These are phyloP conservation scores for Mus caroli DNA, from an alignment of 2,797 vertebrate species.

Conservation along the genomic window DNA sequence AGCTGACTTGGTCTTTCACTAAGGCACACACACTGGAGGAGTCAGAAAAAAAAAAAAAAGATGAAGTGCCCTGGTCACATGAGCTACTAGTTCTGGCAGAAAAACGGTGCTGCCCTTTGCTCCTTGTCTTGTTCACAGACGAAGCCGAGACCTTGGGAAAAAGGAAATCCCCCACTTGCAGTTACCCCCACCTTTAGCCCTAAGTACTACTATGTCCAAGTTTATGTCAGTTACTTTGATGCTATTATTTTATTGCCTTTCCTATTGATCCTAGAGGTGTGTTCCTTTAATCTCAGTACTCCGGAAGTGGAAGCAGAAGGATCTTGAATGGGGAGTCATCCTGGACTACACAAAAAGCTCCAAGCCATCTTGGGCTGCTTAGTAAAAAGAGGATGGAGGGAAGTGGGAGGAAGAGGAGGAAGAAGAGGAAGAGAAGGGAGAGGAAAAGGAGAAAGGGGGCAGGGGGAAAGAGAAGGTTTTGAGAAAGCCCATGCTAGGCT, in stretches of 20 bases:
- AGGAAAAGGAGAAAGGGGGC: no score
- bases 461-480: not conserved
- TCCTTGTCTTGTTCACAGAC: not conserved
- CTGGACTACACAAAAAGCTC: not conserved
- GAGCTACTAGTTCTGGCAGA: not conserved
- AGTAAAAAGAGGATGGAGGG: not conserved
- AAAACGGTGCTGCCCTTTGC: not conserved
- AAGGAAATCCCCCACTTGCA: slow-evolving; percentile 2
- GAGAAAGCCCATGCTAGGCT: not conserved
- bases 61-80: not conserved
- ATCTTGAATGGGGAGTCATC: not conserved
- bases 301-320: not conserved
- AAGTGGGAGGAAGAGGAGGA: no score
- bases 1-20: slow-evolving; percentile 34
- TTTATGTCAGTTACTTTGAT: slow-evolving; percentile 39
- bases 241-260: not conserved
- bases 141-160: not conserved
- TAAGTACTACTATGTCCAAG: not conserved
- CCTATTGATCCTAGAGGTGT: not conserved
- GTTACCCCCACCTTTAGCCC: not conserved
- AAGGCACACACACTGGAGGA: not conserved
- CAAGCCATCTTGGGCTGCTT: not conserved
- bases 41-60: not conserved
- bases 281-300: not conserved
- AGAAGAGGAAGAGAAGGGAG: not conserved